phyloP scores from a whole-genome alignment of 1,140 invertebrate genomes.

The Linepithema humile region DNA sequence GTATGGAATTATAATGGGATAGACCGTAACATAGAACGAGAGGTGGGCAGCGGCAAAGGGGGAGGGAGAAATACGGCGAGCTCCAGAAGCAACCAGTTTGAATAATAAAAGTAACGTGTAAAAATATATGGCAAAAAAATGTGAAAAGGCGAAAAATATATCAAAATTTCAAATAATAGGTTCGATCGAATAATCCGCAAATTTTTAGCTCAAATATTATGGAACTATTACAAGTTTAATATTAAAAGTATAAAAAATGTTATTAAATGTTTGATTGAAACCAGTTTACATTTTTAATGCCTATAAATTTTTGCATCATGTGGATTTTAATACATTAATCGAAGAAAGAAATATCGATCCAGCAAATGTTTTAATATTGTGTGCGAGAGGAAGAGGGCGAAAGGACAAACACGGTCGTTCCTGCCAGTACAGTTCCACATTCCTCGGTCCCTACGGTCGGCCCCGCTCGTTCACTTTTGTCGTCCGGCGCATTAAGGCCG shows the following conservation, averaged over 20 bases:
- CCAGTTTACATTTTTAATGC: background rate
- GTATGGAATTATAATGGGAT: slow-evolving; percentile 77
- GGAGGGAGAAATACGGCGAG: background rate
- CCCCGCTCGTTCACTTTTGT: slow-evolving; percentile 75
- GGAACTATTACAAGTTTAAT: background rate
- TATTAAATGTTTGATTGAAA: background rate
- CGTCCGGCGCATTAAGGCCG: slow-evolving; percentile 77
- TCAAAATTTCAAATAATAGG: background rate
- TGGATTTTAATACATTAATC: background rate
- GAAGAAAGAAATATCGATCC: background rate
- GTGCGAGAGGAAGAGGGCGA: slow-evolving; percentile 60
- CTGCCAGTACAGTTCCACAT: slow-evolving; percentile 83
- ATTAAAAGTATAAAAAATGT: background rate
- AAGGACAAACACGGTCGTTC: slow-evolving; percentile 58
- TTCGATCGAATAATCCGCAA: background rate
- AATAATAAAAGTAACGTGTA: too few species aligned
- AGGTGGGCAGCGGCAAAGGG: slow-evolving; percentile 28
- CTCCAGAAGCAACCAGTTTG: slow-evolving; percentile 60
- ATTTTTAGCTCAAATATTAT: background rate
- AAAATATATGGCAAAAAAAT: slow-evolving; percentile 3
- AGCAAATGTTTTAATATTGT: background rate
- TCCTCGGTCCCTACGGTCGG: slow-evolving; percentile 83
- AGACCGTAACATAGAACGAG: slow-evolving; percentile 67
- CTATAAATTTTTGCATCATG: too few species aligned
- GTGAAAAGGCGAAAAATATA: background rate